Evolutionary conservation across 2,797 vertebrate genomes (phyloP).

Genomic region (Amphiprion clarkii): DNA sequence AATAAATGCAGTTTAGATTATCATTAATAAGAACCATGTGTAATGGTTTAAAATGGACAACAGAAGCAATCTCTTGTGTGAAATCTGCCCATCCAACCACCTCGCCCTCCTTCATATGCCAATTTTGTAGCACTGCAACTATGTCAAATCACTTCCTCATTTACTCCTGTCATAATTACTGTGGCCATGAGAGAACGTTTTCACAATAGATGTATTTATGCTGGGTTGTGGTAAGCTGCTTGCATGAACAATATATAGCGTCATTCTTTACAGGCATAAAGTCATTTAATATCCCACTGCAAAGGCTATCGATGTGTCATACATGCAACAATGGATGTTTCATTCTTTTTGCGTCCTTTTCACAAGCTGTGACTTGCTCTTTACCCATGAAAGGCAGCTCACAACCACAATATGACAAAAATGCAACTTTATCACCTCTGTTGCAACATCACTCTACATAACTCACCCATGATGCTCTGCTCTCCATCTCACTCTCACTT

Average conservation of each 20-base stretch:
- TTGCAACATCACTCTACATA: constrained; percentile 42
- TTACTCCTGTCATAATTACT: neutral
- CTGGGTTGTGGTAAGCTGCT: neutral
- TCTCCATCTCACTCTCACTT: constrained; percentile 42
- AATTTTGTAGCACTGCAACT: neutral
- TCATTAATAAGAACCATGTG: neutral
- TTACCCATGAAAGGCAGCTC: constrained; percentile 3
- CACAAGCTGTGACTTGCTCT: constrained; percentile 10
- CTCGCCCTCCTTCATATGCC: neutral
- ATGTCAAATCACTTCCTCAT: too few relatives aligned
- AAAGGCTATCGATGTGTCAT: neutral
- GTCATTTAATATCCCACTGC: neutral
- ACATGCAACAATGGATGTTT: constrained; percentile 10
- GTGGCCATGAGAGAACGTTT: neutral
- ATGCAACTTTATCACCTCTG: constrained; percentile 52
- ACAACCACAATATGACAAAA: constrained; percentile 26
- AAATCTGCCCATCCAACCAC: neutral
- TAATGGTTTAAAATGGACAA: neutral
- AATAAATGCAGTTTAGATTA: neutral
- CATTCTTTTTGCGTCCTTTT: constrained; percentile 1
- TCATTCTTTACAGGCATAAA: neutral
- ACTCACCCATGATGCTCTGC: constrained; percentile 33
- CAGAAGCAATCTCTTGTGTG: neutral
- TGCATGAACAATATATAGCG: neutral
- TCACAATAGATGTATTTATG: neutral